phyloP scores from a whole-genome alignment of 2,797 vertebrate species.

The Gymnocypris eckloni region DNA sequence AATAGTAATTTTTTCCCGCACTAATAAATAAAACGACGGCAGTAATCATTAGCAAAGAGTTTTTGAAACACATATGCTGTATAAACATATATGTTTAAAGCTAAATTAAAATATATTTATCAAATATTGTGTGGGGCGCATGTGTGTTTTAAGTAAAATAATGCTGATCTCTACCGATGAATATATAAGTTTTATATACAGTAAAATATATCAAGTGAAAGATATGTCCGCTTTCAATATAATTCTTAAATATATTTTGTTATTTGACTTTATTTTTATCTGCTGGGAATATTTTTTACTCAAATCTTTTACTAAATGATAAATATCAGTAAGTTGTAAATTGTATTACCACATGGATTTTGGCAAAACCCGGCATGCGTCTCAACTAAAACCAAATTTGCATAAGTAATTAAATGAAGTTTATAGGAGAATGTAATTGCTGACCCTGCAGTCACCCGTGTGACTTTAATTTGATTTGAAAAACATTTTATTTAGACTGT shows the following conservation, averaged over 20 bases:
- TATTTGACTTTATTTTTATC: background rate
- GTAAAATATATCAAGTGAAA: background rate
- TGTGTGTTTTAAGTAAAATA: background rate
- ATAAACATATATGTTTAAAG: background rate
- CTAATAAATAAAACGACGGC: background rate
- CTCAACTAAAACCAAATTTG: background rate
- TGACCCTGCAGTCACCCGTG: background rate
- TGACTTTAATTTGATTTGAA: constrained; percentile 11
- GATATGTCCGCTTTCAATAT: background rate
- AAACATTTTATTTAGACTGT: background rate
- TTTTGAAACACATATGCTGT: background rate
- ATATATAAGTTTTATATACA: background rate
- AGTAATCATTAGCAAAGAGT: background rate
- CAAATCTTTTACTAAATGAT: constrained; percentile 2
- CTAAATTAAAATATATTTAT: background rate
- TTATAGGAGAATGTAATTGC: background rate
- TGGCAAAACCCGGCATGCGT: background rate
- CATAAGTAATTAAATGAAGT: background rate
- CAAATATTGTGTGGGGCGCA: background rate
- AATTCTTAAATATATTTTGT: background rate
- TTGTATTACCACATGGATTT: background rate
- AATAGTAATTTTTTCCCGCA: background rate
- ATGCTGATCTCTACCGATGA: background rate
- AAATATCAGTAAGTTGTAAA: background rate
- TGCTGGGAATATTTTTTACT: background rate